Evolutionary conservation across 1,140 invertebrate genomes (phyloP).

Genomic region (Muscidifurax raptorellus): DNA sequence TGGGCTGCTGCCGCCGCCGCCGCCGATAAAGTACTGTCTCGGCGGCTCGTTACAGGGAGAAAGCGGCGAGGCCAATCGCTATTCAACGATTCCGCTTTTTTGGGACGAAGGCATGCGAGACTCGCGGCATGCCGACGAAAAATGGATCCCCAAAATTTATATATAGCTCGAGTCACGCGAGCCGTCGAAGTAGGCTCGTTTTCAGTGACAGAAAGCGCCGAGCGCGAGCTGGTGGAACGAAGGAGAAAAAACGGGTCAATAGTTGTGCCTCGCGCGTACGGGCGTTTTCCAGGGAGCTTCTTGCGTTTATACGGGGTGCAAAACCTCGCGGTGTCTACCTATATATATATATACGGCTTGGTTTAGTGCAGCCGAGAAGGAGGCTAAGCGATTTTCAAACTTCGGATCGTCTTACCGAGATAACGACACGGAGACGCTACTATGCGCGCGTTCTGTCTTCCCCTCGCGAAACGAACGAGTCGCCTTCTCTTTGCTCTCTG

Average conservation of each 20-base stretch:
- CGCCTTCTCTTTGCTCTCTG: neutral
- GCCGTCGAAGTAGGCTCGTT: neutral
- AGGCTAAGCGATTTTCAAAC: constrained; percentile 57
- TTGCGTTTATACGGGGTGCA: constrained; percentile 8
- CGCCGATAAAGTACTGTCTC: constrained; percentile 26
- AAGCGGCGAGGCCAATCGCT: neutral
- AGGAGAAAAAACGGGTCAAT: constrained; percentile 35
- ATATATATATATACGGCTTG: neutral
- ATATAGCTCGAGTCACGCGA: constrained; percentile 8
- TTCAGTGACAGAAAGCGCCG: neutral
- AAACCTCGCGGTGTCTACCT: neutral
- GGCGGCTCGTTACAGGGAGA: neutral
- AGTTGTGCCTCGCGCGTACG: constrained; percentile 22
- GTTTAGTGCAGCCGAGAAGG: constrained; percentile 21
- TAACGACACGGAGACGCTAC: neutral
- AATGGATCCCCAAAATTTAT: constrained; percentile 20
- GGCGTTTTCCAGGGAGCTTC: neutral
- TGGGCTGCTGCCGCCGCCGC: neutral
- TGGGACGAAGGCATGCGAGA: neutral
- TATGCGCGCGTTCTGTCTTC: neutral
- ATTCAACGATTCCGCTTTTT: constrained; percentile 21
- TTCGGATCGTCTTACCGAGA: constrained; percentile 51
- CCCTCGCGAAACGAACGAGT: neutral
- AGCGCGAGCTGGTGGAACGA: neutral
- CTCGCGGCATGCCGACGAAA: neutral